Evolutionary conservation across 35 echinoderm and acorn worm species (phyloP).

Genomic region (Ptychodera flava): DNA sequence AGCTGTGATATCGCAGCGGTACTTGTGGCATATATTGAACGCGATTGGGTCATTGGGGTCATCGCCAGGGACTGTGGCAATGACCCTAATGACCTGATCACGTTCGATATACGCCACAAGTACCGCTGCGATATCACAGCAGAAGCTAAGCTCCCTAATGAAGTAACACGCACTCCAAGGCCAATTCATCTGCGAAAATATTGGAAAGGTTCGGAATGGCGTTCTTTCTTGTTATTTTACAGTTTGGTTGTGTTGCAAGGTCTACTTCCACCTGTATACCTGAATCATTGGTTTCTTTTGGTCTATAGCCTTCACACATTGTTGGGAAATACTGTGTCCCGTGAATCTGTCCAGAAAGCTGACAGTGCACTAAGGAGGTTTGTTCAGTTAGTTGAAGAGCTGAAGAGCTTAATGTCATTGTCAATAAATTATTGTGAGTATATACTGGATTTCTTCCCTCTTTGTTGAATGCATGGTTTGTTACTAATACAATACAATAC

Average conservation of each 20-base stretch:
- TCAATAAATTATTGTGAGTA: too few relatives aligned
- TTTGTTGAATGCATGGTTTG: too few relatives aligned
- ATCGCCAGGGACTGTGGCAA: too few relatives aligned
- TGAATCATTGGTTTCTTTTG: conserved; percentile 36
- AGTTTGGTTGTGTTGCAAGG: conserved; percentile 10
- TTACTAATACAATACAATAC: too few relatives aligned
- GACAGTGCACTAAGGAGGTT: conserved; percentile 21
- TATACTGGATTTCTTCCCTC: too few relatives aligned
- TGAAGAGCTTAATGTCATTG: too few relatives aligned
- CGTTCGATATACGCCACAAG: too few relatives aligned
- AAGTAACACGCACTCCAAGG: conserved; percentile 21
- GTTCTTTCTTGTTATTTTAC: conserved; percentile 26
- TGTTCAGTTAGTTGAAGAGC: conserved; percentile 18
- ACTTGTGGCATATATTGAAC: too few relatives aligned
- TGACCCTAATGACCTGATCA: too few relatives aligned
- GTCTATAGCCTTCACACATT: conserved; percentile 8
- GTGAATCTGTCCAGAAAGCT: conserved; percentile 10
- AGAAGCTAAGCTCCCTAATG: conserved; percentile 13
- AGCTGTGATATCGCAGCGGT: too few relatives aligned
- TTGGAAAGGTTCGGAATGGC: conserved; percentile 41
- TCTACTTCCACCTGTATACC: conserved; percentile 11
- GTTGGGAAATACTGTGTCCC: conserved; percentile 17
- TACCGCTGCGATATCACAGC: too few relatives aligned
- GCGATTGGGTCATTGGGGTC: too few relatives aligned
- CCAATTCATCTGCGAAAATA: conserved; percentile 29